phyloP scores from a whole-genome alignment of 2,113 vertebrate genomes.

The Myotis davidii region DNA sequence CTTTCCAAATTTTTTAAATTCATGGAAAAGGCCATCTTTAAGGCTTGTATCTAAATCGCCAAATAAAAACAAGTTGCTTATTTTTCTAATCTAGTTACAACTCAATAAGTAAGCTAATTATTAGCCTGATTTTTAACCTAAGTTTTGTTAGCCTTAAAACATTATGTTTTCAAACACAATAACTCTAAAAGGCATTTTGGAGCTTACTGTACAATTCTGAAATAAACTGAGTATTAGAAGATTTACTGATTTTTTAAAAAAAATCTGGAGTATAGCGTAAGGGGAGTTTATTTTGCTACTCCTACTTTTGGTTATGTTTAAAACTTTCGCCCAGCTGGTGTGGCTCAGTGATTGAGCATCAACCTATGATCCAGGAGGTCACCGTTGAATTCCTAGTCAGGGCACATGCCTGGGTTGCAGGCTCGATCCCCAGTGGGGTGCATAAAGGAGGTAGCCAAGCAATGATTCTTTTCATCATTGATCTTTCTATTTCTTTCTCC shows the following conservation, averaged over 20 bases:
- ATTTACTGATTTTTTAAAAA: neutral
- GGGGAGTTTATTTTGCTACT: neutral
- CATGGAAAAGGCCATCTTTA: constrained; percentile 99
- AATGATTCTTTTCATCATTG: too few relatives aligned
- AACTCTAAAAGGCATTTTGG: neutral
- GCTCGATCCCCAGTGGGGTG: too few relatives aligned
- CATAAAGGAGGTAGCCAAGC: too few relatives aligned
- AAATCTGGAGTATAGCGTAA: neutral
- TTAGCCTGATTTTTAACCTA: constrained; percentile 4
- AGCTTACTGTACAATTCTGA: constrained; percentile 7
- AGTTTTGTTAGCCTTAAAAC: constrained; percentile 25
- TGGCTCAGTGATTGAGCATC: too few relatives aligned
- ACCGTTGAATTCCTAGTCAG: too few relatives aligned
- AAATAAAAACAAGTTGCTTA: constrained; percentile 62
- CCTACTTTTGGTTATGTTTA: neutral
- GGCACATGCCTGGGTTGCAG: too few relatives aligned
- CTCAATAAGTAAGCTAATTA: constrained; percentile 36
- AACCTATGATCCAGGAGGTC: too few relatives aligned
- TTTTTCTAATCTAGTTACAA: constrained; percentile 53
- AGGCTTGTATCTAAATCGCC: constrained; percentile 94
- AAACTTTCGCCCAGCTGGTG: neutral
- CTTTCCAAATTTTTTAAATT: constrained; percentile 99
- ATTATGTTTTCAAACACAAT: constrained; percentile 29
- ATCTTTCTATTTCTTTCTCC: too few relatives aligned
- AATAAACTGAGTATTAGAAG: neutral